Base-by-base conservation (phyloP, 2,113 vertebrate genomes). In the Pangasianodon hypophthalmus region DNA sequence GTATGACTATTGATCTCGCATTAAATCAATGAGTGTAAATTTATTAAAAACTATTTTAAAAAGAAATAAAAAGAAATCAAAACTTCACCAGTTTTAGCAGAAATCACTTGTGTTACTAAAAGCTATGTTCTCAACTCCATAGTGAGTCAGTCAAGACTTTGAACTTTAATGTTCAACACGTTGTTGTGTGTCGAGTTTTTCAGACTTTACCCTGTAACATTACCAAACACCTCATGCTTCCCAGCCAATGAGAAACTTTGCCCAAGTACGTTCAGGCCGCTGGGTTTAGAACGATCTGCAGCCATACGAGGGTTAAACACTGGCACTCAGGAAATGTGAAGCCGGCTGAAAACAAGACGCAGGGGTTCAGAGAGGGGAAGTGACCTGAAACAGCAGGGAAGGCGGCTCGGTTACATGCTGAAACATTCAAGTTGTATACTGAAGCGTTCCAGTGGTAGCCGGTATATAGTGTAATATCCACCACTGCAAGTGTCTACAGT, bases 201-300 rank as follows among this genome's bases (percentile, higher is more conserved):
- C 32, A 87, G 54, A 87, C 86, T 87, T 87, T 87, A 87, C 69
- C 71, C 86, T 46, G n/a, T 29, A 10, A 75, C n/a, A 52, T 58
- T 77, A 77, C 54, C 32, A 77, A 60, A 87, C 86, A 6, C 67
- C 67, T 50, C 48, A 52, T n/a, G 54, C 37, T 58, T 32, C 44
- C 29, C 26, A 32, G 84, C 60, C 58, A 85, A 85, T 14, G 44
- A 48, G 41, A 67, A n/a, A 50, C 24, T 48, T 50, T 0, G 48
- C 50, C 32, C 7, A 3, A 44, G 11, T 18, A 13, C 7, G 5
- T 18, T 10, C 80, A 37, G 29, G 50, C 14, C 29, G 6, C 29
- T 54, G 14, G 52, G 54, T 84, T 60, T 41, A n/a, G 32, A 52
- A 18, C 6, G 26, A 81, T n/a, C 48, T 18, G 4, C 9, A 48